Evolutionary conservation across 2,113 vertebrate species (phyloP).

Genomic region (Ptychochromis oligacanthus): DNA sequence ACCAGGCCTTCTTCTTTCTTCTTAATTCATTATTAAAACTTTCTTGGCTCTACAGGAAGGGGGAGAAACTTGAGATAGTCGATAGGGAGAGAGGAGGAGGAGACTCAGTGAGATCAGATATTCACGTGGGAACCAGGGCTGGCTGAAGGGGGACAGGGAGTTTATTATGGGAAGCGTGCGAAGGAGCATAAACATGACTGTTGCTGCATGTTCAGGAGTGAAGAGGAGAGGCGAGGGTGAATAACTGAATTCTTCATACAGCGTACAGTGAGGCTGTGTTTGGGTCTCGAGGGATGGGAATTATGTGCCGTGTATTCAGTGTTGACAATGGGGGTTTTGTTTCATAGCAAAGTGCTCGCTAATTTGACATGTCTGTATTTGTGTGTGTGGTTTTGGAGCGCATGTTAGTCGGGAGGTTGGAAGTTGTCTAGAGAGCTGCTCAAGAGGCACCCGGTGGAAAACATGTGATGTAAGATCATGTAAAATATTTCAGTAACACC

Average conservation of each 20-base stretch:
- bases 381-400: slow-evolving; percentile 22
- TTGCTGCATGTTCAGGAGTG: slow-evolving; percentile 29
- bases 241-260: slow-evolving; percentile 45
- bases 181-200: slow-evolving; percentile 36
- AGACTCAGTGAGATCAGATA: slow-evolving; percentile 28
- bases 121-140: slow-evolving; percentile 11
- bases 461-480: neutral
- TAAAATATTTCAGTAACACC: neutral
- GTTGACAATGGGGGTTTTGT: slow-evolving; percentile 59
- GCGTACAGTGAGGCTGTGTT: slow-evolving; percentile 22
- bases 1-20: neutral
- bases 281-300: slow-evolving; percentile 1
- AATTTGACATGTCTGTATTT: neutral
- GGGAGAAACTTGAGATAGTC: slow-evolving; percentile 26
- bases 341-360: slow-evolving; percentile 12
- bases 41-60: neutral
- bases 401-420: neutral
- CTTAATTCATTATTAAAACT: neutral
- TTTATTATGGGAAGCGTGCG: slow-evolving; percentile 32
- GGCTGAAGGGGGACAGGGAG: neutral
- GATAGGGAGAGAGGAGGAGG: slow-evolving; percentile 30
- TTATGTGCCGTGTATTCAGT: slow-evolving; percentile 28
- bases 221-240: slow-evolving; percentile 64
- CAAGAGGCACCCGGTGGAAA: neutral
- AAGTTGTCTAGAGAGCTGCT: slow-evolving; percentile 8